A percentile compares a stretch with the other conserved stretches of the same genome.
These are phyloP conservation scores for Campoletis sonorensis DNA, from an alignment of 1,140 invertebrate species.

Conservation along the genomic window DNA sequence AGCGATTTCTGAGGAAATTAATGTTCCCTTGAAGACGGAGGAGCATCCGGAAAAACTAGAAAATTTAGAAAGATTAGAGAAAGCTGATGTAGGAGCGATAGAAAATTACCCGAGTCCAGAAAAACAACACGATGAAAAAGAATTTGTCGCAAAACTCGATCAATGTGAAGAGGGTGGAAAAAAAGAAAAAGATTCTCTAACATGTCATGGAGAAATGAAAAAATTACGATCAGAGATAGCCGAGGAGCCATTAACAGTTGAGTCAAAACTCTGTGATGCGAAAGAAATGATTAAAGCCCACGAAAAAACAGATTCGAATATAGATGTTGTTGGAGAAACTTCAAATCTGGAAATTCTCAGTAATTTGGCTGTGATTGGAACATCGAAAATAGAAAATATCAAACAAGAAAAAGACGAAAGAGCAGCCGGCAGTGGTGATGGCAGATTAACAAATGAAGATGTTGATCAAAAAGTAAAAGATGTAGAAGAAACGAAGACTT, in stretches of 20 bases:
- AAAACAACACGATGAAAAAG: background rate
- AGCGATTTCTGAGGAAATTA: background rate
- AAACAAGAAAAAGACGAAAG: background rate
- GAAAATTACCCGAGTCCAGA: background rate
- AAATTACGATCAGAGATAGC: background rate
- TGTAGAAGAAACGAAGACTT: background rate
- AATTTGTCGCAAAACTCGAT: background rate
- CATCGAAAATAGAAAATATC: slow-evolving; percentile 17
- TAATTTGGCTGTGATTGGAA: slow-evolving; percentile 28
- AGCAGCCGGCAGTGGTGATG: background rate
- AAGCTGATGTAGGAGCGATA: background rate
- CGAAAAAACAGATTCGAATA: background rate
- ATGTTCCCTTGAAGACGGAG: background rate
- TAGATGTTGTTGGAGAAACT: background rate
- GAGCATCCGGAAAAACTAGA: background rate
- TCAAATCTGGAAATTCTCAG: background rate
- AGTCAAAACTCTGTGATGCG: background rate
- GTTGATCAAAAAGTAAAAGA: background rate
- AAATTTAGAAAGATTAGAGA: background rate
- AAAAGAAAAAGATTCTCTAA: background rate
- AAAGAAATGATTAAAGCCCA: background rate
- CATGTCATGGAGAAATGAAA: background rate
- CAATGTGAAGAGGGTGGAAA: background rate
- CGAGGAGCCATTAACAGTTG: no score
- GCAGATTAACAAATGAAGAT: background rate